Base-by-base conservation (phyloP, 2,797 vertebrate genomes). In the Sciurus carolinensis region DNA sequence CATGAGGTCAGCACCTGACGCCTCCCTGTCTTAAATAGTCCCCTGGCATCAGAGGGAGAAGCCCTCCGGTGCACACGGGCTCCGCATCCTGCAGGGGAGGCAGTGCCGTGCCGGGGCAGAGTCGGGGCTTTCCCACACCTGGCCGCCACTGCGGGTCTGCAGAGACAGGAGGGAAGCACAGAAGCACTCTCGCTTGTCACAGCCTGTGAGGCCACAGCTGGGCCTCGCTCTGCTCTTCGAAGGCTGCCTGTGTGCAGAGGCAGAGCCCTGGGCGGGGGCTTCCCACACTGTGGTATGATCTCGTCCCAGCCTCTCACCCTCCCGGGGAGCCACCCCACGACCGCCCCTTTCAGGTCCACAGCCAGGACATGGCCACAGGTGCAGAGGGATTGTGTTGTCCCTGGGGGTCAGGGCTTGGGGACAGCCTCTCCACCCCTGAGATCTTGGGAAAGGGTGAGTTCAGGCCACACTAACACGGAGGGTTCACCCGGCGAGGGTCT, bases 171-270 rank as follows among this genome's bases (percentile, higher is more conserved):
- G 3, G 12, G 47, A 64, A 3, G 64, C 36, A 5, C 33, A 26
- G 7, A 33, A 4, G 1, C 7, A 3, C 10, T 14, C 39, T 64
- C 1, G n/a, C 64, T 30, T 18, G 14, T 47, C 73, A 1, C 47
- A 7, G 2, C 9, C 0, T 0, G 36, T 0, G 7, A 67, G 24
- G 20, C 15, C 36, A 36, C 0, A 5, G 12, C 42, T 4, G 2
- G 15, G 12, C 0, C 4, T 13, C 15, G 18, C 84, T 42, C 87
- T 30, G 33, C 50, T 26, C 42, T 36, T 22, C 5, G 52, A 44
- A 75, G 4, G 42, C 30, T 28, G 3, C 36, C 52, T 52, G 52
- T 50, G 47, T 30, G 26, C 20, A 7, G 5, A 14, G 52, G 15
- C 59, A 5, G 14, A 1, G 36, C 20, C 36, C 26, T 30, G 3